Base-by-base conservation (phyloP, 2,797 vertebrate genomes). In the Sebastes minor region DNA sequence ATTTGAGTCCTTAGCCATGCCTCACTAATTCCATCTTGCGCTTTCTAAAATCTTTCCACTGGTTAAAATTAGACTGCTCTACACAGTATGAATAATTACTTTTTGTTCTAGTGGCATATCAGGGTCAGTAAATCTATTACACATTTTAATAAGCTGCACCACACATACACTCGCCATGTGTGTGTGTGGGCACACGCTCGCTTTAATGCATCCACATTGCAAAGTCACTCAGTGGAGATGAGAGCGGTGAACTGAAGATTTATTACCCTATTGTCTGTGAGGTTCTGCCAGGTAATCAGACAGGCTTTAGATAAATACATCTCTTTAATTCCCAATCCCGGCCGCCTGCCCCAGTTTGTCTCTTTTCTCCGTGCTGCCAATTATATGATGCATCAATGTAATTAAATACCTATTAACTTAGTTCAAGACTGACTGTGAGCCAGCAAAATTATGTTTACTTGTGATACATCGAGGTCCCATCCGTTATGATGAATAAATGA, bases 41-140 rank as follows among this genome's bases (percentile, higher is more conserved):
- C 95, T 95, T 96, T 96, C 94, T 93, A 94, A 96, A 96, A 96
- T 96, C 90, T 93, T 94, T 93, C 92, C 91, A 93, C 90, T 91
- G 92, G 92, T 94, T 95, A 95, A 95, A 95, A 95, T 95, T 95
- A 95, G 94, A 95, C 91, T 74, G 89, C 88, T 90, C 91, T 84
- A 94, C 94, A 90, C 93, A 90, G 92, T 92, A 93, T 96, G 95
- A 96, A 95, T 95, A 96, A 96, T 96, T 95, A 96, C 94, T 95
- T 94, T 95, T 96, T 95, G 93, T 95, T 95, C 93, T 94, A 88
- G 94, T 95, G 94, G 93, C 94, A 94, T 95, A 95, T 95, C 95
- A 96, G 95, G 95, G 95, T 95, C 95, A 96, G 93, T 94, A 96
- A 95, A 96, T 96, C 95, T 95, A 95, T 95, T 96, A 95, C 93